These are phyloP conservation scores for Ditylenchus weischeri DNA, from an alignment of 2,888 invertebrate genomes.

Conservation along the genomic window DNA sequence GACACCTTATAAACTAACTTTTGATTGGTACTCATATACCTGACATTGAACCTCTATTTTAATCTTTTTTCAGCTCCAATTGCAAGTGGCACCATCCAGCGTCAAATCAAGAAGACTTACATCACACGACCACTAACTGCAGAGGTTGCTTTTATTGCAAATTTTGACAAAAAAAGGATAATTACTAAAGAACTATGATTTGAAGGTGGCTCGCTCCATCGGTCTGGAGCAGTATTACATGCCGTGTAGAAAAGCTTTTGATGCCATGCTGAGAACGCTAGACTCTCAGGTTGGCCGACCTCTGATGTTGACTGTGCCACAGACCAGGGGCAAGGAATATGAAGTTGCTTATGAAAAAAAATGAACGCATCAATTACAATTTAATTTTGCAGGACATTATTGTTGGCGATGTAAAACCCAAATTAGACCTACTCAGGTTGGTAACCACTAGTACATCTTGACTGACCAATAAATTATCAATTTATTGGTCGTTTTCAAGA, in stretches of 20 bases:
- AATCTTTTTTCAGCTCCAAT: conserved; percentile 19
- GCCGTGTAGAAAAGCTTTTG: conserved; percentile 88
- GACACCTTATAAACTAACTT: too few relatives aligned
- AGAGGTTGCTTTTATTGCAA: conserved; percentile 67
- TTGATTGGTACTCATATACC: too few relatives aligned
- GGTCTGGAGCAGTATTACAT: conserved; percentile 96
- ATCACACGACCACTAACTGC: conserved; percentile 77
- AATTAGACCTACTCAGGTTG: conserved; percentile 74
- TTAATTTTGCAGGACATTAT: conserved; percentile 48
- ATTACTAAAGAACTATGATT: too few relatives aligned
- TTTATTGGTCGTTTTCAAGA: conserved; percentile 68
- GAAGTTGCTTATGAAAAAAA: conserved; percentile 57
- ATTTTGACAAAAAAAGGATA: too few relatives aligned
- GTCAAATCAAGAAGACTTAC: conserved; percentile 51
- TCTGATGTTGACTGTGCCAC: conserved; percentile 89
- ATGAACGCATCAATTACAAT: conserved; percentile 44
- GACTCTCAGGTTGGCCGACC: conserved; percentile 98
- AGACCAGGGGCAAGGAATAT: conserved; percentile 80
- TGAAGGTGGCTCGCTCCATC: conserved; percentile 74
- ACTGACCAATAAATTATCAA: not conserved
- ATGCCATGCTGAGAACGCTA: conserved; percentile 86
- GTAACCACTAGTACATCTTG: not conserved
- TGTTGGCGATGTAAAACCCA: conserved; percentile 87
- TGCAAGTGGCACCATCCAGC: conserved; percentile 53
- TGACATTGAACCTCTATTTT: not conserved